phyloP scores from a whole-genome alignment of 2,113 vertebrate species.

The Ceuthmochares aereus region DNA sequence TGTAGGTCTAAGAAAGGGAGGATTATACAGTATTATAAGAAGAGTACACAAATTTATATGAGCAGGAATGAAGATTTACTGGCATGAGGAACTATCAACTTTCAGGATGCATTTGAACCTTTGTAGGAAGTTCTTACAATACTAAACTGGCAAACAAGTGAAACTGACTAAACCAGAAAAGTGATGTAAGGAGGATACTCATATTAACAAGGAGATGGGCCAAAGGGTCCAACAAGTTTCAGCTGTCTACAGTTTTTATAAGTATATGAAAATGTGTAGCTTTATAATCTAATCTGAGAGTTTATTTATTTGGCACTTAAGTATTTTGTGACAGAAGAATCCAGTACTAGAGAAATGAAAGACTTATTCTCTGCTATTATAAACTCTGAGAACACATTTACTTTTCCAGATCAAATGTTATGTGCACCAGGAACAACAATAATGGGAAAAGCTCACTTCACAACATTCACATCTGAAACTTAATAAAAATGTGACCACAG shows the following conservation, averaged over 20 bases:
- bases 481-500: conserved; percentile 2
- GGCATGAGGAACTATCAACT: not conserved
- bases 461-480: not conserved
- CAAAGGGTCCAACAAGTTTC: not conserved
- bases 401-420: not conserved
- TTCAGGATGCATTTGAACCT: not conserved
- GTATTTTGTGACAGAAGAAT: not conserved
- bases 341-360: not conserved
- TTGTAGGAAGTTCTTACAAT: not conserved
- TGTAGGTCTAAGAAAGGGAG: not conserved
- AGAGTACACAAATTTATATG: not conserved
- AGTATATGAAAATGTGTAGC: not conserved
- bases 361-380: not conserved
- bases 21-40: not conserved
- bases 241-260: not conserved
- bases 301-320: not conserved
- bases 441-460: not conserved
- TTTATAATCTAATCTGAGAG: not conserved
- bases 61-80: not conserved
- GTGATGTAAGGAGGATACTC: not conserved
- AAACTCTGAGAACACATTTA: not conserved
- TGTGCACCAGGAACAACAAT: not conserved
- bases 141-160: not conserved
- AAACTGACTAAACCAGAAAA: not conserved
- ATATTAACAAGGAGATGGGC: not conserved